A percentile compares a stretch with the other conserved stretches of the same genome.
Evolutionary conservation across 2,113 vertebrate species (phyloP).

Genomic region (Osmerus eperlanus): DNA sequence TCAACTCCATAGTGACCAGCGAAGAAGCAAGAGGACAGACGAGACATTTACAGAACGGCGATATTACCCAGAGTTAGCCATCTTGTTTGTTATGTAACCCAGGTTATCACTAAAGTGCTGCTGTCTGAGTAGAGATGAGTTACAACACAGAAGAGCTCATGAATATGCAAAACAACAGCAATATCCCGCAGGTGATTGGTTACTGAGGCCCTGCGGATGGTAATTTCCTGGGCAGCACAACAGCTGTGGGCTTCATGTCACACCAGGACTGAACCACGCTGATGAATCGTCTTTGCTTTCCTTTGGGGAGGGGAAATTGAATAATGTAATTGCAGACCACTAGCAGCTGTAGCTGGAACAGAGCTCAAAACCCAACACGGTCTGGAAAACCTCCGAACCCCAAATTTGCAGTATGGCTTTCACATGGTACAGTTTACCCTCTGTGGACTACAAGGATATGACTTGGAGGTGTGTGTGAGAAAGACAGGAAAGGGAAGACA

Average conservation of each 20-base stretch:
- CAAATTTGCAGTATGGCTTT: slow-evolving; percentile 5
- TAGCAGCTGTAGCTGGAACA: not conserved
- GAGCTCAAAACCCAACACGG: slow-evolving; percentile 10
- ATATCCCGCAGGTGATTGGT: not conserved
- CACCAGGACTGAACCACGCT: not conserved
- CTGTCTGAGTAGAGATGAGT: too few relatives aligned
- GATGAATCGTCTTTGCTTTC: not conserved
- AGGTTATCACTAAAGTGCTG: too few relatives aligned
- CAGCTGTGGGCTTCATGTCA: not conserved
- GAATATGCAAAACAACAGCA: not conserved
- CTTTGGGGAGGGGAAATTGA: not conserved
- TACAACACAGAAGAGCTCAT: not conserved
- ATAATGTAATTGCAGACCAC: not conserved
- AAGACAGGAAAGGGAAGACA: too few relatives aligned
- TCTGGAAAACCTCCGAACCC: not conserved
- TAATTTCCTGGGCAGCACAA: not conserved
- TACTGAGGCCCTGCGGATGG: not conserved
- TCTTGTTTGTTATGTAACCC: too few relatives aligned
- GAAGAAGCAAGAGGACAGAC: too few relatives aligned
- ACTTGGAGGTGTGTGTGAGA: not conserved
- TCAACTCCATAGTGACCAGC: not conserved
- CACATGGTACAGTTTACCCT: not conserved
- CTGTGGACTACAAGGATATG: not conserved
- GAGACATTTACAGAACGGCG: not conserved
- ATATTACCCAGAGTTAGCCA: not conserved